These are phyloP conservation scores for Paramisgurnus dabryanus DNA, from an alignment of 2,113 vertebrate species.

Conservation along the genomic window DNA sequence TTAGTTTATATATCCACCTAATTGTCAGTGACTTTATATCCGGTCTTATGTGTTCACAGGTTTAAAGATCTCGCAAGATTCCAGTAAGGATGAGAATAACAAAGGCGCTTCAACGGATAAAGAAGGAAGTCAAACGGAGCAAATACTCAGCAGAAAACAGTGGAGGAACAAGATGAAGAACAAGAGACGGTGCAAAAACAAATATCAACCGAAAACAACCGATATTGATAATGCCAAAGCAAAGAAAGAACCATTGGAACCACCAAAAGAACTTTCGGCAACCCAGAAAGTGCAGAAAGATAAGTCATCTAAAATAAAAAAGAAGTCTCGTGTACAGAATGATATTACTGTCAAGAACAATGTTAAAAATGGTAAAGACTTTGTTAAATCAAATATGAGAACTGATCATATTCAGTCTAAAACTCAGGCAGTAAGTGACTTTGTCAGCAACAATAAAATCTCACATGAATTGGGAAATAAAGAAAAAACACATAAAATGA, in stretches of 20 bases:
- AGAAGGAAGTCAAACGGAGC: conserved; percentile 26
- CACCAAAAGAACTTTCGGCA: background rate
- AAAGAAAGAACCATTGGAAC: background rate
- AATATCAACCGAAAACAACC: conserved; percentile 59
- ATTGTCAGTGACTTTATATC: background rate
- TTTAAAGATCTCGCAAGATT: background rate
- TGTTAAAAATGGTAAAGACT: background rate
- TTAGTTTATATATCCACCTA: background rate
- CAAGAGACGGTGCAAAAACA: conserved; percentile 73
- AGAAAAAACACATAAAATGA: background rate
- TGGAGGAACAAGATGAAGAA: conserved; percentile 78
- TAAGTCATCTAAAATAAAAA: background rate
- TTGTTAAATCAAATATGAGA: background rate
- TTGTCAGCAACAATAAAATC: background rate
- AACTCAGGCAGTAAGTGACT: background rate
- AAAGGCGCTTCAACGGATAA: background rate
- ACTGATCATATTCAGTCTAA: background rate
- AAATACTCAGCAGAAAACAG: conserved; percentile 65
- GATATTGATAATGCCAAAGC: background rate
- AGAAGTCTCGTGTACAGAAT: background rate
- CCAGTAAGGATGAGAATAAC: background rate
- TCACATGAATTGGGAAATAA: background rate
- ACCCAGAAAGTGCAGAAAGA: background rate
- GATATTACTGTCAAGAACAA: background rate
- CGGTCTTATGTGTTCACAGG: conserved; percentile 25